Conservation (phyloP, 2,888 invertebrate genomes). For the Crocallis elinguaria region DNA sequence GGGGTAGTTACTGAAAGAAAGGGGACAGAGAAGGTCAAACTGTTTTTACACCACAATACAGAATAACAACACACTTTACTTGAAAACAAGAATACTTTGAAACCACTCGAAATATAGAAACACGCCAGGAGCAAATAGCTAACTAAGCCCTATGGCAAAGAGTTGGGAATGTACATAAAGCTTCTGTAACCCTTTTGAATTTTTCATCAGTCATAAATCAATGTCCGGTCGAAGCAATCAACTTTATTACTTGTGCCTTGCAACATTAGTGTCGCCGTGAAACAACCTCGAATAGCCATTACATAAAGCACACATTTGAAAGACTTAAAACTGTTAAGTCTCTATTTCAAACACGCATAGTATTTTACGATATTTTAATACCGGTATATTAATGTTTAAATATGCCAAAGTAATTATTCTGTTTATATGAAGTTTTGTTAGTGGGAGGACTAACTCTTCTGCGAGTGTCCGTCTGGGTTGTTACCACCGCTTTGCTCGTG, state of each 20-base stretch:
- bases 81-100: not conserved
- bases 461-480: too few relatives aligned
- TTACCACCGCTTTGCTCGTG: too few relatives aligned
- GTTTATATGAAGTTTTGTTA: too few relatives aligned
- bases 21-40: constrained; percentile 28
- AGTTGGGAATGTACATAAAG: too few relatives aligned
- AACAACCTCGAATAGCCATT: too few relatives aligned
- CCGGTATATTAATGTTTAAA: too few relatives aligned
- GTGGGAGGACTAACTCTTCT: too few relatives aligned
- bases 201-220: constrained; percentile 20
- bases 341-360: too few relatives aligned
- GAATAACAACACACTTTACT: not conserved
- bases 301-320: too few relatives aligned
- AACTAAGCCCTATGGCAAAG: not conserved
- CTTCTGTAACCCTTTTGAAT: not conserved
- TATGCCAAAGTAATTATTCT: too few relatives aligned
- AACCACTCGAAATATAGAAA: not conserved
- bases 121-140: not conserved
- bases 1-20: constrained; percentile 14
- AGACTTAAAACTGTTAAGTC: too few relatives aligned
- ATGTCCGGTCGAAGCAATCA: constrained; percentile 33
- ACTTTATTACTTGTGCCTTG: constrained; percentile 20
- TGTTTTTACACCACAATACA: not conserved
- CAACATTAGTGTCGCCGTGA: not conserved
- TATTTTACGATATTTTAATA: too few relatives aligned